A percentile compares a stretch with the other conserved stretches of the same genome.
Conservation (phyloP, 2,888 invertebrate genomes). For the Minunthozetes semirufus region DNA sequence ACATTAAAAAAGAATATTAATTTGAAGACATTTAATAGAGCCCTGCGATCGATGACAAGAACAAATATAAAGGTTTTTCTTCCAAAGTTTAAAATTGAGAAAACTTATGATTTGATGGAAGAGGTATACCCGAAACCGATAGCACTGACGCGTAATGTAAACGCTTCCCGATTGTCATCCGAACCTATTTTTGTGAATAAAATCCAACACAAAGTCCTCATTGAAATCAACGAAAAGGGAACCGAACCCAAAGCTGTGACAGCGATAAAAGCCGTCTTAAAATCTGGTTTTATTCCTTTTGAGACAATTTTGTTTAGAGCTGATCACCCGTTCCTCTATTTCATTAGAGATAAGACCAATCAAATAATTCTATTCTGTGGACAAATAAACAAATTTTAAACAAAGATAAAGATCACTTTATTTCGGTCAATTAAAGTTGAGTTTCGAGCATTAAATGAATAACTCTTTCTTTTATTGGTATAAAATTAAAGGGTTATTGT, state of each 20-base stretch:
- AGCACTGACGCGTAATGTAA: neutral
- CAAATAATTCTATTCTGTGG: neutral
- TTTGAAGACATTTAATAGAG: neutral
- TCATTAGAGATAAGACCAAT: neutral
- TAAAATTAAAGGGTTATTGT: too few species aligned
- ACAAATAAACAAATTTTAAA: neutral
- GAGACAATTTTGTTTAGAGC: neutral
- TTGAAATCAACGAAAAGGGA: neutral
- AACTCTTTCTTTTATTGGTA: too few species aligned
- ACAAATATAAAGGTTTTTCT: neutral
- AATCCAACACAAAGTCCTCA: neutral
- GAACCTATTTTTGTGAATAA: neutral
- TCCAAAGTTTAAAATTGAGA: neutral
- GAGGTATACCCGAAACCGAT: neutral
- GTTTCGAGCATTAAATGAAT: too few species aligned
- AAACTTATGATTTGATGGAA: neutral
- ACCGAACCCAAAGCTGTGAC: neutral
- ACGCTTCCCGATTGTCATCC: neutral
- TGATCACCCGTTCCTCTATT: slow-evolving; percentile 2
- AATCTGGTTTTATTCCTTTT: neutral
- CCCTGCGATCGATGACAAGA: neutral
- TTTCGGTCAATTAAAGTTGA: too few species aligned
- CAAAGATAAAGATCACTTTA: too few species aligned
- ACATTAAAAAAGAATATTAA: neutral
- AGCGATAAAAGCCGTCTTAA: neutral